Percentiles rank a stretch among this genome's conserved stretches.
These are phyloP conservation scores for Crotophaga sulcirostris DNA, from an alignment of 2,113 vertebrate species.

Conservation along the genomic window DNA sequence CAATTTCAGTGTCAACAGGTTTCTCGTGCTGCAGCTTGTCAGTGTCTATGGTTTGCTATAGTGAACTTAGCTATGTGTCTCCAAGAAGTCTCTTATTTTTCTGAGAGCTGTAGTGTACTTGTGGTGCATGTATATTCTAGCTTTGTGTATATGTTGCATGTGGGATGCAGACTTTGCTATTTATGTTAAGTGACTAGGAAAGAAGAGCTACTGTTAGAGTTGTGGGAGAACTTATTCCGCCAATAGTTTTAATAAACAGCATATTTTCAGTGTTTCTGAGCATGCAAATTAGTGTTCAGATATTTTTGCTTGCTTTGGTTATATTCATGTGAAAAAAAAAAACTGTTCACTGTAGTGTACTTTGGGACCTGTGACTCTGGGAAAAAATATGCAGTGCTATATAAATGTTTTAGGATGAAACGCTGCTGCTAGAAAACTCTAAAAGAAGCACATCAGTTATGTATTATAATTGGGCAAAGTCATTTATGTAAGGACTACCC, in stretches of 20 bases:
- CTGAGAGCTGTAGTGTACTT: neutral
- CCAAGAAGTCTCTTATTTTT: neutral
- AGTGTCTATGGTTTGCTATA: neutral
- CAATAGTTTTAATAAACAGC: neutral
- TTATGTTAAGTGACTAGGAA: neutral
- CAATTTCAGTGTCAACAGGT: neutral
- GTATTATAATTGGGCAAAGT: constrained; percentile 14
- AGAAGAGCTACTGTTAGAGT: neutral
- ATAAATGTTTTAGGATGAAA: neutral
- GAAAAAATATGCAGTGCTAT: neutral
- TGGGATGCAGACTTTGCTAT: neutral
- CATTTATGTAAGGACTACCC: constrained; percentile 1
- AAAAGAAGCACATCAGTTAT: neutral
- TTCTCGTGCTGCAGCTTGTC: neutral
- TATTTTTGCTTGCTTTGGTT: neutral
- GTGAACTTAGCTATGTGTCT: neutral
- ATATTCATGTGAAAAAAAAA: neutral
- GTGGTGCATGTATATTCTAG: neutral
- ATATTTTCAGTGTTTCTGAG: neutral
- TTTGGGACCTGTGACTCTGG: neutral
- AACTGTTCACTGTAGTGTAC: neutral
- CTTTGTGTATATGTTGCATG: neutral
- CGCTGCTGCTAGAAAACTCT: neutral
- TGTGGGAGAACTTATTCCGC: neutral
- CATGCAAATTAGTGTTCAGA: neutral